Conservation (phyloP, 2,113 vertebrate species). For the Phylloscopus trochilus region DNA sequence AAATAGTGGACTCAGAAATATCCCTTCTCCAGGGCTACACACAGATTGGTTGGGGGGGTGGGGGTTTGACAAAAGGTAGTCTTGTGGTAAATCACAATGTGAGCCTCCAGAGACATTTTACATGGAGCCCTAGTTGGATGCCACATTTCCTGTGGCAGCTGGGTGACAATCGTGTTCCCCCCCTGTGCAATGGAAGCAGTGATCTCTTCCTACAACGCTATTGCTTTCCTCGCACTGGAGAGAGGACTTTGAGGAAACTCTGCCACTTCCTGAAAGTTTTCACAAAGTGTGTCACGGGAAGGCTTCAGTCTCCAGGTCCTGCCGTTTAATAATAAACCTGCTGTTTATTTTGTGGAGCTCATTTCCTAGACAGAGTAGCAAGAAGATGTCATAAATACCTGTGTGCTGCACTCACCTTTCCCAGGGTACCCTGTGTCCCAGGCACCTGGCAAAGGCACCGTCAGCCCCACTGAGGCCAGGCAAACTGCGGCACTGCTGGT, state of each 20-base stretch:
- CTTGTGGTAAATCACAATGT: not conserved
- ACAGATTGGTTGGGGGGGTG: rapidly evolving
- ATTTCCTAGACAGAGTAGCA: conserved; percentile 52
- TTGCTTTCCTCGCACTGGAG: not conserved
- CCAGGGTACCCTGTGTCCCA: not conserved
- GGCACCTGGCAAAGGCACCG: not conserved
- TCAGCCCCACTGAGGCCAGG: not conserved
- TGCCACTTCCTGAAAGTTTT: not conserved
- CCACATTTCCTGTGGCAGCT: not conserved
- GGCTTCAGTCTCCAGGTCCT: not conserved
- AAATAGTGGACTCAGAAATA: not conserved
- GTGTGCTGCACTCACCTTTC: not conserved
- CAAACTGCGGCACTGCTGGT: not conserved
- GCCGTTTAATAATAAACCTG: conserved; percentile 34
- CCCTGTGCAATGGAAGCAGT: not conserved
- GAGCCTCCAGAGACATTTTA: not conserved
- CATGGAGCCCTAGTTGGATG: not conserved
- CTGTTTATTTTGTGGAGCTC: conserved; percentile 25
- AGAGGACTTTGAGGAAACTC: not conserved
- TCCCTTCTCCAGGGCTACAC: not conserved
- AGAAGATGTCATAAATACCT: conserved; percentile 5
- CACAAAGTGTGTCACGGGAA: not conserved
- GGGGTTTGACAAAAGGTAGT: not conserved
- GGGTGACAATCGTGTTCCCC: not conserved
- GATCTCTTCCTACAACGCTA: not conserved